A percentile compares a stretch with the other conserved stretches of the same genome.
Evolutionary conservation across 2,113 vertebrate species (phyloP).

Genomic region (Ondatra zibethicus): DNA sequence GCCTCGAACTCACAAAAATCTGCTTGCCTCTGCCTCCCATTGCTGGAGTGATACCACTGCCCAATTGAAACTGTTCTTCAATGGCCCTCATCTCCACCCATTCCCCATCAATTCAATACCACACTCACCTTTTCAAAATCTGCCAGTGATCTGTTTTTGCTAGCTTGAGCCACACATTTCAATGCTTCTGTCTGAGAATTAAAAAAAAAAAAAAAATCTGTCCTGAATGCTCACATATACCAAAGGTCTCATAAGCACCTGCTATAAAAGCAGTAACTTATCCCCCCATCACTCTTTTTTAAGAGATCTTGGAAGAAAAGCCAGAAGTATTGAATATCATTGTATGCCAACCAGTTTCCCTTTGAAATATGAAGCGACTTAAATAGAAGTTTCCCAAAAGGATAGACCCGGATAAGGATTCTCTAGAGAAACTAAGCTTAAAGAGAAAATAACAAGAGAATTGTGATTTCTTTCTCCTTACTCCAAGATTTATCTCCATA

Average conservation of each 20-base stretch:
- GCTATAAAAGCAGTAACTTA: neutral
- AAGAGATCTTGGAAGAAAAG: conserved; percentile 35
- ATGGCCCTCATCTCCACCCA: neutral
- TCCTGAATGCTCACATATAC: neutral
- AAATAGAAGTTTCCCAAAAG: neutral
- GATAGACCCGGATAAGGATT: neutral
- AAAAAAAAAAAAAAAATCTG: conserved; percentile 30
- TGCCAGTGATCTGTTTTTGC: conserved; percentile 99
- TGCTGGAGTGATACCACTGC: neutral
- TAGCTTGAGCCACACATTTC: conserved; percentile 97
- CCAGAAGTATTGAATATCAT: neutral
- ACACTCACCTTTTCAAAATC: conserved; percentile 98
- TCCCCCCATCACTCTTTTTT: neutral
- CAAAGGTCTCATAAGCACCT: conserved; percentile 15
- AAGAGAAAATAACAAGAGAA: conserved; percentile 33
- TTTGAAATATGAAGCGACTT: conserved; percentile 34
- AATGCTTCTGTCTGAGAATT: conserved; percentile 95
- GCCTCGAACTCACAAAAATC: neutral
- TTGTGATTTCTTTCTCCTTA: neutral
- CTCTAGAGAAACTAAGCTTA: conserved; percentile 19
- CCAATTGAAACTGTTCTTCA: neutral
- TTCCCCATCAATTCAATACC: conserved; percentile 44
- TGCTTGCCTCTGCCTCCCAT: neutral
- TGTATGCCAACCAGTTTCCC: neutral
- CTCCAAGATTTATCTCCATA: neutral